Evolutionary conservation across 2,888 invertebrate species (phyloP), one percentile per base, ranked within the genome.

Genomic region (Lithophane leautieri): DNA sequence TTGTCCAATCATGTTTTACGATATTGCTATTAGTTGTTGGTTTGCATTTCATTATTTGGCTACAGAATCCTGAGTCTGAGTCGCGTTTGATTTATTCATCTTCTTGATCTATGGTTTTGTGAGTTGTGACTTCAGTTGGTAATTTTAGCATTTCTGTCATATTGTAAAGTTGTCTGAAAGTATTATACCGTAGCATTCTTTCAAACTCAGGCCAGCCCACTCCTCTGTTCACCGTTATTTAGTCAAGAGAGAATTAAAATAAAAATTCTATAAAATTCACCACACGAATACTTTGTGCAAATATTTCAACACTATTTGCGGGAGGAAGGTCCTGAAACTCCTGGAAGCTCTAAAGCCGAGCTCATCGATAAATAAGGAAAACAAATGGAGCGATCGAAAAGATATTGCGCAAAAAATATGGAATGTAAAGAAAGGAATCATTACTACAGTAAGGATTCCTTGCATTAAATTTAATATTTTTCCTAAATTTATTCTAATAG

Each of bases 1-100:
- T 76, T 63, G 75, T 83, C 58, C 66, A 76, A 86, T 77, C 70
- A 69, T 65, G 61, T 73, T 83, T 81, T 85, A 81, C 71, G 58
- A 63, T 73, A 50, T 54, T 63, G 40, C 22, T 69, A 63, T 70
- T 74, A 58, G 62, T 50, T 70, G 68, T 74, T 83, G 70, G 70
- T 85, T 76, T 60, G 62, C 62, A 63, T 73, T 70, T 63, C 58
- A 66, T 54, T 60, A n/a, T 65, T 66, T 69, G 50, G 25, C 42
- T 54, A 70, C 22, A 34, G 16, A 42, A 42, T 42, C 9, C 40
- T 11, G 9, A 58, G n/a, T 52, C 34, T 68, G 28, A 56, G 69
- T 61, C n/a, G 58, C 34, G n/a, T 70, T 70, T 14, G 28, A 56
- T 67, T 34, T 67, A 54, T 68, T 60, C 8, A 25, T 63, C 47